These are phyloP conservation scores for Cerastis leucographa DNA, from an alignment of 2,888 invertebrate species.

Conservation along the genomic window DNA sequence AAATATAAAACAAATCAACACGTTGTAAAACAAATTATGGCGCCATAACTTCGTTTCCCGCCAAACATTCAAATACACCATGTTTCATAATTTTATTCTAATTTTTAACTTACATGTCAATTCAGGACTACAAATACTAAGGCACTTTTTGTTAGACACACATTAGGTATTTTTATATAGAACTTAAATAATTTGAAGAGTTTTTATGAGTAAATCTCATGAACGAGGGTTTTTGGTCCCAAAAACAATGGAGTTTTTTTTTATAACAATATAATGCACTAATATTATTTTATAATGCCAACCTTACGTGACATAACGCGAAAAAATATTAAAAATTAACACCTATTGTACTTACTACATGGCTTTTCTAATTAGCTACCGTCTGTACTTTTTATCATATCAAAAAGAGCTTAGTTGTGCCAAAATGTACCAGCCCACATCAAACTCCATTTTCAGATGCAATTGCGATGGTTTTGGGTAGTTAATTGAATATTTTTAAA, in stretches of 20 bases:
- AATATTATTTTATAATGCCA: slow-evolving; percentile 33
- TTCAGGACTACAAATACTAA: slow-evolving; percentile 43
- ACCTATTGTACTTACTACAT: slow-evolving; percentile 63
- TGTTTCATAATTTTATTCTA: slow-evolving; percentile 12
- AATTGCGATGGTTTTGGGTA: neutral
- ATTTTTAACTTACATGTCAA: slow-evolving; percentile 14
- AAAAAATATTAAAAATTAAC: slow-evolving; percentile 27
- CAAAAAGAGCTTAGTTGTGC: slow-evolving; percentile 1
- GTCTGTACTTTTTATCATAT: slow-evolving; percentile 48
- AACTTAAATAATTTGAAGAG: slow-evolving; percentile 14
- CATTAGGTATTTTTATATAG: slow-evolving; percentile 13
- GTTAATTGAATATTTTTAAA: neutral
- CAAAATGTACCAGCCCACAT: neutral
- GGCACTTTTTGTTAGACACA: slow-evolving; percentile 54
- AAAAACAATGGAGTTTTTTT: slow-evolving; percentile 20
- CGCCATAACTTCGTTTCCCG: slow-evolving; percentile 15
- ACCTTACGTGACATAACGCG: slow-evolving; percentile 14
- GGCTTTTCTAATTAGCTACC: slow-evolving; percentile 52
- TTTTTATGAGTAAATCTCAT: slow-evolving; percentile 29
- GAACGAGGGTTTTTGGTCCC: slow-evolving; percentile 55
- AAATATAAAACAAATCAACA: slow-evolving; percentile 20
- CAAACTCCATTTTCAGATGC: neutral
- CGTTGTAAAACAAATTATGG: slow-evolving; percentile 27
- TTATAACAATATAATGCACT: neutral
- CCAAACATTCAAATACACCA: slow-evolving; percentile 15